These are phyloP conservation scores for Heliconius eleuchia DNA, from an alignment of 1,140 invertebrate species.

Conservation along the genomic window DNA sequence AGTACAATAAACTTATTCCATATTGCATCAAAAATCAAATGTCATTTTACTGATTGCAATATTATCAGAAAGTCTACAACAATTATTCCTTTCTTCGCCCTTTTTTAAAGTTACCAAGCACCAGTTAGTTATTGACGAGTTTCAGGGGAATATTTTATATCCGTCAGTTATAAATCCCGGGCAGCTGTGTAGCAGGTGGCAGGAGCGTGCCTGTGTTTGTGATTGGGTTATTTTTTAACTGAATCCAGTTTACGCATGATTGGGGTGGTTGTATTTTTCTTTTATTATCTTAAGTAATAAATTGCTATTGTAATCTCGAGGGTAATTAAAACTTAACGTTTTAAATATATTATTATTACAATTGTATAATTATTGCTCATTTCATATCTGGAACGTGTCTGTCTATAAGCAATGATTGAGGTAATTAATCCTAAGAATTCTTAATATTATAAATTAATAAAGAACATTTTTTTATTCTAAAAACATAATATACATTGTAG, in stretches of 20 bases:
- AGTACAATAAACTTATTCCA: too few relatives aligned
- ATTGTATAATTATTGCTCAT: neutral
- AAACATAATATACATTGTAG: too few relatives aligned
- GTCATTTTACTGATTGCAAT: neutral
- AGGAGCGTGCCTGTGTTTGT: conserved; percentile 63
- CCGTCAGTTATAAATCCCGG: conserved; percentile 64
- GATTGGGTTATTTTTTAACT: conserved; percentile 57
- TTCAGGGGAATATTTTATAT: conserved; percentile 57
- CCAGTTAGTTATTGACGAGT: conserved; percentile 56
- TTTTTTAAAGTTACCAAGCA: conserved; percentile 28
- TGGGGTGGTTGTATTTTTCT: conserved; percentile 31
- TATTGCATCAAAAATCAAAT: neutral
- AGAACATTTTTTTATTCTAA: too few relatives aligned
- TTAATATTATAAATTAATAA: too few relatives aligned
- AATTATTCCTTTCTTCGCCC: neutral
- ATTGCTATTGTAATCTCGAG: neutral
- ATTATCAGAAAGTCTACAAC: neutral
- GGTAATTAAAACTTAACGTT: neutral
- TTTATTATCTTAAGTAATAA: conserved; percentile 30
- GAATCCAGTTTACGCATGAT: conserved; percentile 25
- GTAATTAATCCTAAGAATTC: neutral
- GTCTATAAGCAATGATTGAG: neutral
- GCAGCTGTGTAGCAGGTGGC: conserved; percentile 73
- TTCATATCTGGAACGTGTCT: neutral
- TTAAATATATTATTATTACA: neutral